phyloP scores from a whole-genome alignment of 2,888 invertebrate genomes.

The Ernsta delagoae region DNA sequence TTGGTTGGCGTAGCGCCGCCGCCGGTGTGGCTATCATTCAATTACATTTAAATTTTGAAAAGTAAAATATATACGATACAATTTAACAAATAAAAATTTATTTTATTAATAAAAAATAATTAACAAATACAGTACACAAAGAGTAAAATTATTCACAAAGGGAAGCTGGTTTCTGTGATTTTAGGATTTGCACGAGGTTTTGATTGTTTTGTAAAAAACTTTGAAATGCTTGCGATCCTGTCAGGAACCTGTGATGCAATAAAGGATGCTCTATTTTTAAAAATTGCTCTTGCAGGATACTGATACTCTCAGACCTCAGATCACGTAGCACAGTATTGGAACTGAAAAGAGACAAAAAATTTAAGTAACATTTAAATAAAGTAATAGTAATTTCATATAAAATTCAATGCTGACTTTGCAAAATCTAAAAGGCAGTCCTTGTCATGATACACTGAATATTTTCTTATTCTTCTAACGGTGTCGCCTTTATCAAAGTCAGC shows the following conservation, averaged over 20 bases:
- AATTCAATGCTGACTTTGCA: slow-evolving; percentile 47
- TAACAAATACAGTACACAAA: no score
- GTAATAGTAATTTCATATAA: not conserved
- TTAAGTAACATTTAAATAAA: not conserved
- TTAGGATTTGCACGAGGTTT: slow-evolving; percentile 46
- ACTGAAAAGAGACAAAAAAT: slow-evolving; percentile 4
- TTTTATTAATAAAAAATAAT: slow-evolving; percentile 2
- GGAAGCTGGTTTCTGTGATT: slow-evolving; percentile 34
- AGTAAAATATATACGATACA: not conserved
- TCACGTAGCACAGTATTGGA: slow-evolving; percentile 15
- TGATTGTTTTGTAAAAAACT: slow-evolving; percentile 61
- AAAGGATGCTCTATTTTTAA: slow-evolving; percentile 32
- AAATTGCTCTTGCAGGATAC: slow-evolving; percentile 14
- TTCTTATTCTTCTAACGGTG: slow-evolving; percentile 65
- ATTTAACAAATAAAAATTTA: not conserved
- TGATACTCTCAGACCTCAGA: slow-evolving; percentile 1
- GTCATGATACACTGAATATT: slow-evolving; percentile 75
- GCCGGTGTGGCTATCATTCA: not conserved
- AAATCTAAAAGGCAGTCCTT: slow-evolving; percentile 71
- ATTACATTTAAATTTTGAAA: not conserved
- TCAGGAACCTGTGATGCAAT: slow-evolving; percentile 58
- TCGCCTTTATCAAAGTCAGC: slow-evolving; percentile 65
- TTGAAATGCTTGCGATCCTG: slow-evolving; percentile 68
- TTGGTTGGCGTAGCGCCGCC: no score
- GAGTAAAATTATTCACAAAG: slow-evolving; percentile 39